Conservation (phyloP, 2,113 vertebrate species). For the Platichthys stellatus region DNA sequence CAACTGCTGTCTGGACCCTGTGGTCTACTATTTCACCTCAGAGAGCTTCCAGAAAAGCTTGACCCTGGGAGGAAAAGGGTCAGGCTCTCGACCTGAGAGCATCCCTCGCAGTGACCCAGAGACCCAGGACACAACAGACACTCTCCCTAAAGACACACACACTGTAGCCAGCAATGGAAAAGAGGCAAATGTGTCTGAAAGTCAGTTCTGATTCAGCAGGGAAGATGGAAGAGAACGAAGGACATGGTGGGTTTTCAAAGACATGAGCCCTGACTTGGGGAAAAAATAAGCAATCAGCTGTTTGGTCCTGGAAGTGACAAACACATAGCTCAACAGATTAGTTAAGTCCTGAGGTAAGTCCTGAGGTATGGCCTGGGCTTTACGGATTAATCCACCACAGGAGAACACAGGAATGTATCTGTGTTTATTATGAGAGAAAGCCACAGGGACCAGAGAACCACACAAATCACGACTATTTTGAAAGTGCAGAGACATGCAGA, state of each 20-base stretch:
- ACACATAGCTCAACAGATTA: conserved; percentile 79
- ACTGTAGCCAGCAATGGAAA: conserved; percentile 87
- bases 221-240: conserved; percentile 13
- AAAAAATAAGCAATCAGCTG: conserved; percentile 50
- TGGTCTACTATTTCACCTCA: conserved; percentile 98
- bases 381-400: conserved; percentile 69
- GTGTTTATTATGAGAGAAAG: conserved; percentile 57
- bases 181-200: conserved; percentile 80
- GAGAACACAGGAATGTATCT: conserved; percentile 66
- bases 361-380: conserved; percentile 73
- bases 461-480: conserved; percentile 25
- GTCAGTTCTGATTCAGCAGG: conserved; percentile 62
- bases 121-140: conserved; percentile 74
- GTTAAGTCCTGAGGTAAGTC: conserved; percentile 71
- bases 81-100: conserved; percentile 86
- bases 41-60: conserved; percentile 98
- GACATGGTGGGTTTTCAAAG: conserved; percentile 21
- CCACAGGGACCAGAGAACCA: conserved; percentile 42
- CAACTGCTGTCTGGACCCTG: conserved; percentile 97
- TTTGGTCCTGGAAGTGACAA: conserved; percentile 67
- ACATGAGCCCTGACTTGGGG: conserved; percentile 33
- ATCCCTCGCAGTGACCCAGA: conserved; percentile 86
- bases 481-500: conserved; percentile 34
- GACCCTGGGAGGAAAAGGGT: conserved; percentile 84
- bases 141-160: conserved; percentile 70